Conservation (phyloP, 2,888 invertebrate species). For the Andrena hattorfiana region DNA sequence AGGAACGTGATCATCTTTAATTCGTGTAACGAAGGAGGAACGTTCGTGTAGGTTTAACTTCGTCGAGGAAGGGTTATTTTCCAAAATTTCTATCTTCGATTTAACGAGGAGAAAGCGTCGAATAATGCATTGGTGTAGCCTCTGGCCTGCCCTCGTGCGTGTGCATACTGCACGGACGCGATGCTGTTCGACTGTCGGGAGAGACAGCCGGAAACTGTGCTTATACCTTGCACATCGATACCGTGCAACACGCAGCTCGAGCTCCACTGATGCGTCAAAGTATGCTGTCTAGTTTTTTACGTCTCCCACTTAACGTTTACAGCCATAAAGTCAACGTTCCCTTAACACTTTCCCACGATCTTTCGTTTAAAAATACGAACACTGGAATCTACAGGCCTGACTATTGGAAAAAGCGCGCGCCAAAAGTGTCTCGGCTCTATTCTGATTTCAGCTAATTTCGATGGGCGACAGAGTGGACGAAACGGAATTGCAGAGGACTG, state of each 20-base stretch:
- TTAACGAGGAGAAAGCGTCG: constrained; percentile 31
- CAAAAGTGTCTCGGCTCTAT: not conserved
- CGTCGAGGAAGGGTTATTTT: not conserved
- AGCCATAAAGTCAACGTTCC: not conserved
- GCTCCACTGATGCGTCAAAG: constrained; percentile 45
- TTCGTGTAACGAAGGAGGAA: too few relatives aligned
- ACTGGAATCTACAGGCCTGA: too few relatives aligned
- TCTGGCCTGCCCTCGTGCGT: constrained; percentile 54
- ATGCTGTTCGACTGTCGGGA: constrained; percentile 78
- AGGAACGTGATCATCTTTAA: not conserved
- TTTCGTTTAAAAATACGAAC: not conserved
- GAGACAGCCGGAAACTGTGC: constrained; percentile 82
- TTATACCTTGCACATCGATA: constrained; percentile 71
- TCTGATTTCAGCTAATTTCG: constrained; percentile 1
- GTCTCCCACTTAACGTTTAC: constrained; percentile 37
- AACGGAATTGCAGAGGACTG: constrained; percentile 16
- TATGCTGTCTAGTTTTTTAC: constrained; percentile 36
- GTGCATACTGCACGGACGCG: constrained; percentile 66
- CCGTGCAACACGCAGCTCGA: constrained; percentile 44
- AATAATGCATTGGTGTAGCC: constrained; percentile 47
- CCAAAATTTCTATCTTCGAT: not conserved
- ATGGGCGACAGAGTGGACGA: not conserved
- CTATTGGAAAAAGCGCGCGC: too few relatives aligned
- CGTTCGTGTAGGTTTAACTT: not conserved
- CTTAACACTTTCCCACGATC: not conserved